These are phyloP conservation scores for Pycnonotus jocosus DNA, from an alignment of 2,113 vertebrate species.

Conservation along the genomic window DNA sequence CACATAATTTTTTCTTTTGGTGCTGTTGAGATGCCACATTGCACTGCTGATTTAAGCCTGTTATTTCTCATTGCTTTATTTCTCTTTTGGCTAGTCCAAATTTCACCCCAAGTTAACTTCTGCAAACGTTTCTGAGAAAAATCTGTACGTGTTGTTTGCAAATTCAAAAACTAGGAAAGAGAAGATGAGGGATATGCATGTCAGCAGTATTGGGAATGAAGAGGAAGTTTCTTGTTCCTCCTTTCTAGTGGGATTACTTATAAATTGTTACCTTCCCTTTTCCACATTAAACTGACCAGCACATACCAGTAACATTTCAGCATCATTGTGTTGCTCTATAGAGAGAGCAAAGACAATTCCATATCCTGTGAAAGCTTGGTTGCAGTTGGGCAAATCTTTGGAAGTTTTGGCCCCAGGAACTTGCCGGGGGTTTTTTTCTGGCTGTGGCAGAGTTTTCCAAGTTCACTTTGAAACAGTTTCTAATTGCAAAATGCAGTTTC, in stretches of 20 bases:
- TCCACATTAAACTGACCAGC: neutral
- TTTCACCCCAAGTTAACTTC: neutral
- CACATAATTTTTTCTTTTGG: neutral
- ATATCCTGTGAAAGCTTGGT: neutral
- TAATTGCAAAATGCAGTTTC: neutral
- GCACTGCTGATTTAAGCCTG: neutral
- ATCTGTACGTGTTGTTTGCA: neutral
- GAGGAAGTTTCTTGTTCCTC: neutral
- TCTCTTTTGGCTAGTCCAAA: neutral
- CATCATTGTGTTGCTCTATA: rapidly evolving
- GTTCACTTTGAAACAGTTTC: neutral
- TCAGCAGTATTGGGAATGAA: neutral
- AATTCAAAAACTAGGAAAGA: neutral
- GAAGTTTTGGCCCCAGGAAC: neutral
- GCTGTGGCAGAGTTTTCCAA: neutral
- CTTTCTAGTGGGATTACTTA: neutral
- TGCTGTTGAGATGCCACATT: neutral
- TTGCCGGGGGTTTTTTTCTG: rapidly evolving
- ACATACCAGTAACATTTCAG: neutral
- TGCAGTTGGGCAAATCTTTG: neutral
- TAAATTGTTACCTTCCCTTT: neutral
- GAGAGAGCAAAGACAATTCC: neutral
- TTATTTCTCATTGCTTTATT: neutral
- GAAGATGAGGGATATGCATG: neutral
- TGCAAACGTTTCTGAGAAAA: neutral